Percentiles rank a stretch among this genome's conserved stretches.
Evolutionary conservation across 2,797 vertebrate genomes (phyloP).

Genomic region (Etheostoma perlongum): DNA sequence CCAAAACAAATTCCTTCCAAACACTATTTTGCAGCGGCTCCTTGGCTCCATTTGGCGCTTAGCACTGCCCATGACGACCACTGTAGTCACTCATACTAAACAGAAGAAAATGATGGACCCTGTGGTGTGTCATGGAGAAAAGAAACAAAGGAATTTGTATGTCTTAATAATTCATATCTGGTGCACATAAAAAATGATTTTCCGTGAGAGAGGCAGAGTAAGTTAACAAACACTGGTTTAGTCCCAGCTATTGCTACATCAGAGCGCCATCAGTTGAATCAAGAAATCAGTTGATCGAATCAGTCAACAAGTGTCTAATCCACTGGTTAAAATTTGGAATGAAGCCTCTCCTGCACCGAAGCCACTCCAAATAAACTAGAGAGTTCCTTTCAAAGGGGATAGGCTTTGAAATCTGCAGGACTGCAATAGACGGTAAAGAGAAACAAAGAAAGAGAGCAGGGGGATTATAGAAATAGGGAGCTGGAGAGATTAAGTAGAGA

Average conservation of each 20-base stretch:
- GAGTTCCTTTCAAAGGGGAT: slow-evolving; percentile 36
- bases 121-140: too few species aligned
- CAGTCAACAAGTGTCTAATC: slow-evolving; percentile 52
- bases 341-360: slow-evolving; percentile 25
- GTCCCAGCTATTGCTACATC: background rate
- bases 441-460: slow-evolving; percentile 21
- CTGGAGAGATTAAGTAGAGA: slow-evolving; percentile 16
- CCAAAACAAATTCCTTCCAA: too few species aligned
- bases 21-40: too few species aligned
- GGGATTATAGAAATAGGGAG: slow-evolving; percentile 28
- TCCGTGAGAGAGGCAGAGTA: background rate
- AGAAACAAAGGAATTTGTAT: too few species aligned
- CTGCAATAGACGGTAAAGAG: slow-evolving; percentile 11
- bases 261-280: slow-evolving; percentile 30
- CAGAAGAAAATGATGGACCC: too few species aligned
- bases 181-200: background rate
- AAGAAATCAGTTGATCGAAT: slow-evolving; percentile 21
- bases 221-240: background rate
- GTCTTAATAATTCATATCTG: too few species aligned
- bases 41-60: too few species aligned
- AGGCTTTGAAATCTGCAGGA: slow-evolving; percentile 11
- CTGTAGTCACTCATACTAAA: too few species aligned
- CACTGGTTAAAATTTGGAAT: slow-evolving; percentile 21
- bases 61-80: too few species aligned
- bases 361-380: slow-evolving; percentile 33